Base-by-base conservation (phyloP, 2,113 vertebrate genomes). In the Piliocolobus tephrosceles region DNA sequence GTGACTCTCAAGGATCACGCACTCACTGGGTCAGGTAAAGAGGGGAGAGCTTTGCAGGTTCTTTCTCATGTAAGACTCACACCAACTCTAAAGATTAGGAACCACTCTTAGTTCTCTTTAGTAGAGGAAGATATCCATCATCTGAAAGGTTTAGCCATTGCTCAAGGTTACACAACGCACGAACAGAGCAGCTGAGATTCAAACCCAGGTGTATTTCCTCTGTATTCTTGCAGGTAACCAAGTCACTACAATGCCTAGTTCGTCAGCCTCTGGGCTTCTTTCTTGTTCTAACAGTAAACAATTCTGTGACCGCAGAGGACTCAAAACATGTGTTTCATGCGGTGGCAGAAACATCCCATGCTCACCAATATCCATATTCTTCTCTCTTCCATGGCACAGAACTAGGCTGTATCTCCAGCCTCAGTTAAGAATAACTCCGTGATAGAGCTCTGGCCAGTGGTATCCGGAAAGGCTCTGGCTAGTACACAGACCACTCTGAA, bases 281-380 rank as follows among this genome's bases (percentile, higher is more conserved):
- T 40, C 52, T 30, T 13, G 57, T 23, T 64, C 38, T 38, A 66
- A 52, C 1, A 8, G 7, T 18, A 50, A 32, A 20, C 30, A 50
- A 23, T 66, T 70, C 47, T 72, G 50, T 68, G 55, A 61, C 82
- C 45, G 1, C 2, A 47, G 38, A 68, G 45, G 57, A 61, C 38
- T 58, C 22, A 50, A n/a, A 1, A 20, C 43, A 8, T 1, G 3
- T 3, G 6, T 18, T 38, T 13, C 18, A 43, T 2, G 2, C 0
- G 1, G 52, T 12, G 70, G 35, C 45, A 47, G 64, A 30, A 81
- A 61, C 43, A 70, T n/a, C 14, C 35, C 17, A 6, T 2, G 13
- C 35, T 64, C 68, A 45, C 64, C 30, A 10, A 14, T 6, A 27
- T 4, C 32, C 17, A 38, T 0, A 0, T 12, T 22, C 35, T 35